Evolutionary conservation across 2,113 vertebrate genomes (phyloP).

Genomic region (Lagopus leucura): DNA sequence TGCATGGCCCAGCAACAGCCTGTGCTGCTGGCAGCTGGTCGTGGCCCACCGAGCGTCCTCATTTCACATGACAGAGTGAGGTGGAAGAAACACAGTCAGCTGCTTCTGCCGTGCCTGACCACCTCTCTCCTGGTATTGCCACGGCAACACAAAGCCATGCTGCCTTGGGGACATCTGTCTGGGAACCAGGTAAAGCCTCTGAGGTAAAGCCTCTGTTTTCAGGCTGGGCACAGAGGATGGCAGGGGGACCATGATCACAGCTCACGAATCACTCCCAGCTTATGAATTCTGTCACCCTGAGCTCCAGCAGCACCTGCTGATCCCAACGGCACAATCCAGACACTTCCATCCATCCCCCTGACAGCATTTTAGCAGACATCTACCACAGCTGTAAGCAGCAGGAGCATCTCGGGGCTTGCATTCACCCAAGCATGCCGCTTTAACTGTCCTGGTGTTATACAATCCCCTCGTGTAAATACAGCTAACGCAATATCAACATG

Average conservation of each 20-base stretch:
- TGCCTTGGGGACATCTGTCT: not conserved
- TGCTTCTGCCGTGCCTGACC: not conserved
- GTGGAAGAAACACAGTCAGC: not conserved
- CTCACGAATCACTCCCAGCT: not conserved
- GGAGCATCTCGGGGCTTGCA: not conserved
- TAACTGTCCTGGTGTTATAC: not conserved
- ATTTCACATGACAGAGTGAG: not conserved
- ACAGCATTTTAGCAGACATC: not conserved
- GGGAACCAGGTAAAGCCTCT: not conserved
- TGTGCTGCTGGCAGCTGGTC: not conserved
- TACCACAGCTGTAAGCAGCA: not conserved
- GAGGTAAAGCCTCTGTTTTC: not conserved
- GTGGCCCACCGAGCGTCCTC: not conserved
- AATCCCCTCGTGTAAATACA: not conserved
- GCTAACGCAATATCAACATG: rapidly evolving
- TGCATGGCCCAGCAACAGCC: not conserved
- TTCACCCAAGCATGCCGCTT: not conserved
- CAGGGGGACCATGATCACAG: not conserved
- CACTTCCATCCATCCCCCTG: not conserved
- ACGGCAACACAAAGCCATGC: slow-evolving; percentile 39
- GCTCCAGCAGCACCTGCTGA: not conserved
- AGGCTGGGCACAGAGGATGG: not conserved
- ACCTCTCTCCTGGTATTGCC: slow-evolving; percentile 38
- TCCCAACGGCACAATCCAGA: not conserved
- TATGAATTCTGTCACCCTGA: not conserved